These are phyloP conservation scores for Liasis olivaceus DNA, from an alignment of 2,797 vertebrate genomes.

Conservation along the genomic window DNA sequence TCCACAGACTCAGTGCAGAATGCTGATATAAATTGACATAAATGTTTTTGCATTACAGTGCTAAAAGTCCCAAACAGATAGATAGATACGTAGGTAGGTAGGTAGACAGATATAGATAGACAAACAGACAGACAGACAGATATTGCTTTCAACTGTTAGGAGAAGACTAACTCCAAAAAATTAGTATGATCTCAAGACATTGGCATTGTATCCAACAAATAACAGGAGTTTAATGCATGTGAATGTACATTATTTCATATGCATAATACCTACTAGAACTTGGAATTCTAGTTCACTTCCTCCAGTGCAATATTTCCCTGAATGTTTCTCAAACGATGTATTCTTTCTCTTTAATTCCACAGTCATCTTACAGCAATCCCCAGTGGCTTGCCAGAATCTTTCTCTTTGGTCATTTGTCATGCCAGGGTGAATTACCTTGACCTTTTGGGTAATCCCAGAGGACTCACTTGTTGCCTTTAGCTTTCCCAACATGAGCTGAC, in stretches of 20 bases:
- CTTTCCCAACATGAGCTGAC: neutral
- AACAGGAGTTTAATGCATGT: neutral
- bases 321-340: neutral
- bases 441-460: neutral
- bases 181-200: neutral
- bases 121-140: neutral
- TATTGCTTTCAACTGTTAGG: neutral
- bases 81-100: too few species aligned
- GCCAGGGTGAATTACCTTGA: neutral
- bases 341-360: neutral
- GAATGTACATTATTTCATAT: neutral
- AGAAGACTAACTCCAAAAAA: neutral
- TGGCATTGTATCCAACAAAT: neutral
- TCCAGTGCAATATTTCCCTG: neutral
- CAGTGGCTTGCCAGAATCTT: neutral
- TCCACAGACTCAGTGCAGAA: neutral
- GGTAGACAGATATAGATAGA: neutral
- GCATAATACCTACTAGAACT: neutral
- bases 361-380: too few species aligned
- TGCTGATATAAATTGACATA: neutral
- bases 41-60: neutral
- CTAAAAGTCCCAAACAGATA: neutral
- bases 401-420: slow-evolving; percentile 2
- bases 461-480: neutral
- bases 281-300: neutral